Percentiles rank a stretch among this genome's conserved stretches.
Evolutionary conservation across 2,888 invertebrate genomes (phyloP).

Genomic region (Teleogryllus oceanicus): DNA sequence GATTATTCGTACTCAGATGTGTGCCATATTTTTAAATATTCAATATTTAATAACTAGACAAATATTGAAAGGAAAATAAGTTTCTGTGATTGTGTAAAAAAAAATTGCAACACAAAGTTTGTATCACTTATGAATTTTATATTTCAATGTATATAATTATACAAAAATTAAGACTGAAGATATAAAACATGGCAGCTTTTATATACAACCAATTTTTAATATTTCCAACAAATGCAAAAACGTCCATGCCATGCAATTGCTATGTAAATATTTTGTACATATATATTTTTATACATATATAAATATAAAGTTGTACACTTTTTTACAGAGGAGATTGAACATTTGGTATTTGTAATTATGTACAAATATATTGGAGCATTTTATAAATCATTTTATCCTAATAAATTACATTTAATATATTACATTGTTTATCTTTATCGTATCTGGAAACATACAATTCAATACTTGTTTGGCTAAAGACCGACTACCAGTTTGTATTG

Average conservation of each 20-base stretch:
- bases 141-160: slow-evolving; percentile 12
- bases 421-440: too few species aligned
- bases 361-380: slow-evolving; percentile 2
- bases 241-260: background rate
- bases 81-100: too few species aligned
- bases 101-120: background rate
- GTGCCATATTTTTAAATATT: too few species aligned
- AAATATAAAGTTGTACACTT: background rate
- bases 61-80: too few species aligned
- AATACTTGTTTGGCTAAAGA: too few species aligned
- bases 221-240: background rate
- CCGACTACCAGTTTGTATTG: too few species aligned
- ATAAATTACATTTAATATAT: background rate
- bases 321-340: background rate
- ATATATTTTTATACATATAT: background rate
- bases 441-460: too few species aligned
- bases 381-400: background rate
- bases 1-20: too few species aligned
- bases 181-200: background rate
- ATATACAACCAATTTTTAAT: too few species aligned
- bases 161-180: background rate
- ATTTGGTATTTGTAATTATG: slow-evolving; percentile 9
- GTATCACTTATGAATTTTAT: background rate
- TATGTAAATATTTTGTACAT: background rate
- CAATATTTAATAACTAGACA: too few species aligned